Percentiles rank a stretch among this genome's conserved stretches.
These are phyloP conservation scores for Syngnathus typhle DNA, from an alignment of 2,113 vertebrate genomes.

Conservation along the genomic window DNA sequence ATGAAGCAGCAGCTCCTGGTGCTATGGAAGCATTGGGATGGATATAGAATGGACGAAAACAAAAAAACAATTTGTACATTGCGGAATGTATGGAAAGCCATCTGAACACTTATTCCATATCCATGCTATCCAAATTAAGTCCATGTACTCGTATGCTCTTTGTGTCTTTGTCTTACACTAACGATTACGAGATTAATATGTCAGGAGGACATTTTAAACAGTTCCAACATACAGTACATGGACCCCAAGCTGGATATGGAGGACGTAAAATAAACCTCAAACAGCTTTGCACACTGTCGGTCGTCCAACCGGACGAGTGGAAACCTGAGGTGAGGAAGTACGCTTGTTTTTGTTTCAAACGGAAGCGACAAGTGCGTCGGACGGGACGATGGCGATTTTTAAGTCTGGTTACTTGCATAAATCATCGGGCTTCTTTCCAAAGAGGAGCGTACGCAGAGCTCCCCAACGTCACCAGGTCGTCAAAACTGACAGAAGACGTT, in stretches of 20 bases:
- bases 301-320: not conserved
- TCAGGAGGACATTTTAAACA: too few relatives aligned
- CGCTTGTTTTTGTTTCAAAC: not conserved
- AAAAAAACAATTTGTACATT: not conserved
- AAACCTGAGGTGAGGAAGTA: conserved; percentile 5
- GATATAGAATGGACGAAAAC: not conserved
- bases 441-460: too few relatives aligned
- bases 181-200: too few relatives aligned
- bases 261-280: not conserved
- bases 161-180: not conserved
- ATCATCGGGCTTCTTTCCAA: too few relatives aligned
- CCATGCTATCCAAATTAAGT: not conserved
- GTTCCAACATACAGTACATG: not conserved
- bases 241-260: not conserved
- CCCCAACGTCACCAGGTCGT: not conserved
- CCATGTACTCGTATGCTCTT: not conserved
- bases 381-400: not conserved
- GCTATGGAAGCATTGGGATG: not conserved
- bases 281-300: not conserved
- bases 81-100: not conserved
- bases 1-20: not conserved
- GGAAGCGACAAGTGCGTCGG: not conserved
- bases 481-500: too few relatives aligned
- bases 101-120: not conserved
- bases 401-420: not conserved